Conservation (phyloP, 2,113 vertebrate species). For the Eudyptes chrysolophus region DNA sequence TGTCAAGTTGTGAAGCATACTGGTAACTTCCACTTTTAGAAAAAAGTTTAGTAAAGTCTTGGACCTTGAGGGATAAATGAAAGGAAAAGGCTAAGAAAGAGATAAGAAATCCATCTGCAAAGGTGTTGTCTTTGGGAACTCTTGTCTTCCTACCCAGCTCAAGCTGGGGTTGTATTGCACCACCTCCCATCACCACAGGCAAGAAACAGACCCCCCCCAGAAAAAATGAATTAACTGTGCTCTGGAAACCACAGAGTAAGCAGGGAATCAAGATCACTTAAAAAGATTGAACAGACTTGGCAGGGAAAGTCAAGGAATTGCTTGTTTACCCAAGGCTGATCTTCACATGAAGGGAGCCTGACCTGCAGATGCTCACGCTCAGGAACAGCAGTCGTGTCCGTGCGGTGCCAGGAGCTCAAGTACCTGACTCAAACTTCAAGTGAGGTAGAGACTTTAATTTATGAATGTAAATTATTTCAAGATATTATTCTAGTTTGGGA, state of each 20-base stretch:
- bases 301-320: background rate
- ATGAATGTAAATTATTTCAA: background rate
- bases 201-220: background rate
- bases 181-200: background rate
- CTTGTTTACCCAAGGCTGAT: background rate
- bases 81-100: background rate
- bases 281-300: background rate
- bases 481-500: background rate
- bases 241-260: background rate
- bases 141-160: background rate
- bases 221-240: background rate
- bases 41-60: background rate
- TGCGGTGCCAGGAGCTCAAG: rapidly evolving
- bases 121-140: background rate
- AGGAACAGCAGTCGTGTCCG: background rate
- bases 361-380: background rate
- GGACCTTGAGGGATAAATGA: background rate
- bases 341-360: rapidly evolving
- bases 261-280: background rate
- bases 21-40: background rate
- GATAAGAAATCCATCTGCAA: background rate
- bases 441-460: background rate
- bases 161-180: background rate
- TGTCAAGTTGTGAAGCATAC: background rate
- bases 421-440: background rate